A percentile compares a stretch with the other conserved stretches of the same genome.
Evolutionary conservation across 1,140 invertebrate species (phyloP).

Genomic region (Nylanderia fulva): DNA sequence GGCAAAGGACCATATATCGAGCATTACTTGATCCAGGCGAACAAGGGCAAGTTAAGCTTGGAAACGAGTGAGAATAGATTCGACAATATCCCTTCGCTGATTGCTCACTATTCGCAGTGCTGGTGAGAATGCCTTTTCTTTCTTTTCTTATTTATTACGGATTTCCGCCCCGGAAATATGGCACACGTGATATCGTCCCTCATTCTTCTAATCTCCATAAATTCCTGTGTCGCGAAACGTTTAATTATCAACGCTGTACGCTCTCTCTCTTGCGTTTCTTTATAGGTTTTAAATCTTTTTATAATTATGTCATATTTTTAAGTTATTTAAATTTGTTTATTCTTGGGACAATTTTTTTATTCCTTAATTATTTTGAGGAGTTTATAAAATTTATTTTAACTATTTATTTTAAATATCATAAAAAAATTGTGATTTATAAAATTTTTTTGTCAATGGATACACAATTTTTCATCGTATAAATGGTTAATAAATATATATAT

Average conservation of each 20-base stretch:
- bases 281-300: background rate
- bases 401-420: background rate
- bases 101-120: constrained; percentile 97
- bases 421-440: background rate
- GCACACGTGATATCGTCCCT: background rate
- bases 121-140: constrained; percentile 89
- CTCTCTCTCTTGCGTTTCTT: background rate
- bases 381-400: too few relatives aligned
- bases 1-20: constrained; percentile 96
- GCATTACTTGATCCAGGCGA: constrained; percentile 97
- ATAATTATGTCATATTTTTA: background rate
- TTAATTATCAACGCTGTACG: background rate
- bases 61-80: constrained; percentile 98
- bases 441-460: too few relatives aligned
- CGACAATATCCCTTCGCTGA: constrained; percentile 95
- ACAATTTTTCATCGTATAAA: too few relatives aligned
- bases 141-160: constrained; percentile 11
- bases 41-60: constrained; percentile 92
- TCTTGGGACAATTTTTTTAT: too few relatives aligned
- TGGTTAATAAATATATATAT: too few relatives aligned
- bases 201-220: background rate
- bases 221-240: background rate
- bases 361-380: too few relatives aligned
- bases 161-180: background rate
- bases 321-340: too few relatives aligned